Percentiles rank a stretch among this genome's conserved stretches.
Conservation (phyloP, 2,113 vertebrate genomes). For the Psilopsiagon aymara region DNA sequence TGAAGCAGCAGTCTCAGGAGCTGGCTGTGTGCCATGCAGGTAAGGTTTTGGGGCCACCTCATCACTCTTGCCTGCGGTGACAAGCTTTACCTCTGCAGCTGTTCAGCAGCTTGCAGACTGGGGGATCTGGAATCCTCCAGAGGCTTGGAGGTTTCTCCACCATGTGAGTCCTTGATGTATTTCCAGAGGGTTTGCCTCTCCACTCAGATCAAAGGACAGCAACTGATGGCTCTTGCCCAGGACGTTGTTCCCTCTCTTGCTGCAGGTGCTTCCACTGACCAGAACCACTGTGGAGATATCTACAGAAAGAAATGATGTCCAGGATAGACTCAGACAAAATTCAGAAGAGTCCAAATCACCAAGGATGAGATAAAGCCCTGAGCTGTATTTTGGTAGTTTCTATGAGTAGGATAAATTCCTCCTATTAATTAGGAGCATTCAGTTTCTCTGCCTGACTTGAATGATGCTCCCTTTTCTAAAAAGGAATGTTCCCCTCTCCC, state of each 20-base stretch:
- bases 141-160: background rate
- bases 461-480: background rate
- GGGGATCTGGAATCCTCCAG: background rate
- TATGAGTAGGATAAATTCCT: background rate
- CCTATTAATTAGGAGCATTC: background rate
- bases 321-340: background rate
- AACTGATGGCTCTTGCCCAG: background rate
- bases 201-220: background rate
- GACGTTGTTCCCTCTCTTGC: background rate
- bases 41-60: rapidly evolving
- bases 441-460: background rate
- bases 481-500: background rate
- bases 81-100: background rate
- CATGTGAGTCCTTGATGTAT: rapidly evolving
- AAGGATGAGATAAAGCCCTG: background rate
- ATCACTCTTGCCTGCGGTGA: background rate
- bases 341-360: background rate
- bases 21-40: background rate
- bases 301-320: background rate
- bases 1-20: background rate
- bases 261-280: background rate
- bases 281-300: background rate
- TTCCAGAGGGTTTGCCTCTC: background rate
- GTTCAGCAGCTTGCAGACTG: background rate
- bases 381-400: background rate